Evolutionary conservation across 2,888 invertebrate species (phyloP).

Genomic region (Cheilosia soror): DNA sequence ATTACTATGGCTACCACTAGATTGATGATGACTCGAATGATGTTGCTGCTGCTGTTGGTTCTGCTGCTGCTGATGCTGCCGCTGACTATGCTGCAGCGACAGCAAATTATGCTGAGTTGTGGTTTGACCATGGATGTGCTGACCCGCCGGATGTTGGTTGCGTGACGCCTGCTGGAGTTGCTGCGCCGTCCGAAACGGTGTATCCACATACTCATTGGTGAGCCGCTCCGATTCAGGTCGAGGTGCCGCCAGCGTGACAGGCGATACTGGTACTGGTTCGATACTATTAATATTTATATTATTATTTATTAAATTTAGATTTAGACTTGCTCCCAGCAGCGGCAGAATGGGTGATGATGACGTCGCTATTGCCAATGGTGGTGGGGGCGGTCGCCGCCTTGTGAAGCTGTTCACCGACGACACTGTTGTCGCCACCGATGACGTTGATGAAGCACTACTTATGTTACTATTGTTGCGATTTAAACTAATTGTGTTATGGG

Average conservation of each 20-base stretch:
- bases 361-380: constrained; percentile 77
- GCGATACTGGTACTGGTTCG: constrained; percentile 81
- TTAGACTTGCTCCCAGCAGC: constrained; percentile 78
- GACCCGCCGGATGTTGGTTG: constrained; percentile 83
- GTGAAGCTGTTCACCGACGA: constrained; percentile 82
- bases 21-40: constrained; percentile 78
- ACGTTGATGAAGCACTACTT: constrained; percentile 80
- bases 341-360: constrained; percentile 79
- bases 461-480: constrained; percentile 81
- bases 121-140: constrained; percentile 85
- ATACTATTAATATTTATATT: constrained; percentile 81
- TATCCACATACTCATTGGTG: constrained; percentile 97
- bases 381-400: constrained; percentile 81
- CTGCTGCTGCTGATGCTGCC: constrained; percentile 79
- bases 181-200: constrained; percentile 87
- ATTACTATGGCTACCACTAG: constrained; percentile 76
- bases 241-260: constrained; percentile 87
- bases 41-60: constrained; percentile 78
- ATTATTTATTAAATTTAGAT: constrained; percentile 74
- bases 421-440: constrained; percentile 79
- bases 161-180: constrained; percentile 84
- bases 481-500: constrained; percentile 69
- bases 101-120: constrained; percentile 85
- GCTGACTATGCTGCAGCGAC: constrained; percentile 85
- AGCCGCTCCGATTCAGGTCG: constrained; percentile 94